Base-by-base conservation (phyloP, 2,113 vertebrate species). In the Caretta caretta region DNA sequence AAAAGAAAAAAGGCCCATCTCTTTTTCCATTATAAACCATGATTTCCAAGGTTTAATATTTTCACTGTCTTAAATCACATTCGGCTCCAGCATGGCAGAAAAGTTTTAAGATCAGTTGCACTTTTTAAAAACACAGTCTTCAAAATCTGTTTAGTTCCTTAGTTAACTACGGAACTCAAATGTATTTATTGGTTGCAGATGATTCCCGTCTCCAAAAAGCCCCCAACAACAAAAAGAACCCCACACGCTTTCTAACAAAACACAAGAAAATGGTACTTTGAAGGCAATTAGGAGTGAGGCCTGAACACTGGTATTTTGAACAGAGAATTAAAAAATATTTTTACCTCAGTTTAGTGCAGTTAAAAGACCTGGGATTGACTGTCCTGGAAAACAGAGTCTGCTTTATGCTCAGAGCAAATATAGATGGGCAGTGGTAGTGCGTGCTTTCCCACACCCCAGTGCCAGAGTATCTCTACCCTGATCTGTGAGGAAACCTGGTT, bases 11-110 rank as follows among this genome's bases (percentile, higher is more conserved):
- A 42, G 13, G 7, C 17, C 72, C 84, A 53, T 42, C 38, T 91
- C n/a, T 1, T 31, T 42, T 93, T 80, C 80, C 29, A 50, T 83
- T 24, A 69, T 3, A 54, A 88, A 80, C 8, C 56, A 46, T 80
- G 27, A 56, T 87, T 85, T 82, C 25, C 16, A 65, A 54, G 8
- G 42, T 94, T 89, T 93, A 85, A 53, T 87, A 89, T 31, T 84
- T 92, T 24, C 87, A 89, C 62, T 88, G 5, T 86, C 91, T 97
- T 56, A 90, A 95, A 96, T 88, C 86, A n/a, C 50, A 38, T 92
- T 91, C 86, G 35, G 54, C 49, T 94, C 48, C 10, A 50, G 91
- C 76, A 56, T 87, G 86, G 48, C 49, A 96, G 94, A 56, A 49
- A 96, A 92, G 20, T 57, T 57, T 4, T 87, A 16, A 90, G 93